Evolutionary conservation across 2,888 invertebrate genomes (phyloP).

Genomic region (Phlogophora meticulosa): DNA sequence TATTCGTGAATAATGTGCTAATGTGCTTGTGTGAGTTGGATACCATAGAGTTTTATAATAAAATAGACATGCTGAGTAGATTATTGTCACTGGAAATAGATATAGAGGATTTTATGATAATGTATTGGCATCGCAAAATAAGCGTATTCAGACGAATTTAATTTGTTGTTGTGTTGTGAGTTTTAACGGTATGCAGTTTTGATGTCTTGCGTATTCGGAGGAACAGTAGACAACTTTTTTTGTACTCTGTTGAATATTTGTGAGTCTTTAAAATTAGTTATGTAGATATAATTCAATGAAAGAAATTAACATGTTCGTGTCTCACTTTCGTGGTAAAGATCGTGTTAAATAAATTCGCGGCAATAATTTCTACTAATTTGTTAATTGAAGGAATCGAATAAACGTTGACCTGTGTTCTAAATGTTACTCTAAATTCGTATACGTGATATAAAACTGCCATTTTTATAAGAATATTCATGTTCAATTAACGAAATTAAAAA

Average conservation of each 20-base stretch:
- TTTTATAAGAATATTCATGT: slow-evolving; percentile 80
- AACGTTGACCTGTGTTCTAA: slow-evolving; percentile 75
- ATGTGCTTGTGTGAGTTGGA: slow-evolving; percentile 2
- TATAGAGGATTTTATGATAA: neutral
- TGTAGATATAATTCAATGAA: slow-evolving; percentile 18
- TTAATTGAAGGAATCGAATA: slow-evolving; percentile 68
- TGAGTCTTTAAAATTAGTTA: slow-evolving; percentile 31
- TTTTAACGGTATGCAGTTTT: too few species aligned
- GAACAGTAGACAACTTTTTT: neutral
- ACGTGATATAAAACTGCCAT: slow-evolving; percentile 89
- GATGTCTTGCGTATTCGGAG: neutral
- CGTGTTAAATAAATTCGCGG: slow-evolving; percentile 72
- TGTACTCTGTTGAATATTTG: slow-evolving; percentile 9
- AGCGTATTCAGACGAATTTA: neutral
- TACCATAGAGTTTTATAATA: neutral
- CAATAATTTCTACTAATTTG: slow-evolving; percentile 80
- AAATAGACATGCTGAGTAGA: neutral
- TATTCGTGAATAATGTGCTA: slow-evolving; percentile 14
- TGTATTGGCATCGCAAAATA: neutral
- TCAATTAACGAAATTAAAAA: slow-evolving; percentile 74
- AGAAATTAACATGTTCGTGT: slow-evolving; percentile 39
- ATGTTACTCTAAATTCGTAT: slow-evolving; percentile 81
- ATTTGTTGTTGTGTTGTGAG: neutral
- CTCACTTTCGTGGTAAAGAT: slow-evolving; percentile 48
- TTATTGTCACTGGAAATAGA: neutral